Evolutionary conservation across 2,888 invertebrate genomes (phyloP).

Genomic region (Schizotus pectinicornis): DNA sequence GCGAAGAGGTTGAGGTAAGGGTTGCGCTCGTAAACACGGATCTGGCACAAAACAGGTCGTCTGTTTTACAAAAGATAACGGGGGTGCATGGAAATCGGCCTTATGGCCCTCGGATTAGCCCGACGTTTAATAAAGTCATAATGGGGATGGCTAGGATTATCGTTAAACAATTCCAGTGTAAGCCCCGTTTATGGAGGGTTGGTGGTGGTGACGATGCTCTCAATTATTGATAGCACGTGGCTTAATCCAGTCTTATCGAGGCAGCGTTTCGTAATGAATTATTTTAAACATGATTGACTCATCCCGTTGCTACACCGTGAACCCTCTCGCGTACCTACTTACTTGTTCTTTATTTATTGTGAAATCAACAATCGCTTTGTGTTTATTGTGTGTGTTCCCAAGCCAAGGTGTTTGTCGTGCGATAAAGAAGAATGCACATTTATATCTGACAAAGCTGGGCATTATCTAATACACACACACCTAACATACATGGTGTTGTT

Average conservation of each 20-base stretch:
- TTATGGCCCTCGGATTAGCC: constrained; percentile 52
- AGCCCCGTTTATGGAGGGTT: not conserved
- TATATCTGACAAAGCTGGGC: constrained; percentile 31
- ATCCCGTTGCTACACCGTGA: no score
- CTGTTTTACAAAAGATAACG: constrained; percentile 61
- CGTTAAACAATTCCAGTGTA: constrained; percentile 40
- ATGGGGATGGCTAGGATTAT: constrained; percentile 47
- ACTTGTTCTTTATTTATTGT: constrained; percentile 15
- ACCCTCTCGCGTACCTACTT: not conserved
- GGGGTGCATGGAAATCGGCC: constrained; percentile 53
- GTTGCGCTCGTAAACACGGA: constrained; percentile 50
- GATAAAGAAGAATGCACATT: constrained; percentile 45
- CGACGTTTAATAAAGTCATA: constrained; percentile 58
- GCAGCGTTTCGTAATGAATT: no score
- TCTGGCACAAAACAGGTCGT: constrained; percentile 58
- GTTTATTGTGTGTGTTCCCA: constrained; percentile 36
- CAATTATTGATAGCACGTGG: no score
- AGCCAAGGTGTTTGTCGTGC: constrained; percentile 45
- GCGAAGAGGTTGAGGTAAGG: constrained; percentile 82
- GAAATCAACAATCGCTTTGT: constrained; percentile 21
- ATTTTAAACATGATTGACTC: no score
- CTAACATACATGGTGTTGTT: constrained; percentile 12
- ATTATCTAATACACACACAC: constrained; percentile 29
- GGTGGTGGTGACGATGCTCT: no score
- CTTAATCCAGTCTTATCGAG: no score